Conservation (phyloP, 1,140 invertebrate genomes). For the Pentalonia nigronervosa region DNA sequence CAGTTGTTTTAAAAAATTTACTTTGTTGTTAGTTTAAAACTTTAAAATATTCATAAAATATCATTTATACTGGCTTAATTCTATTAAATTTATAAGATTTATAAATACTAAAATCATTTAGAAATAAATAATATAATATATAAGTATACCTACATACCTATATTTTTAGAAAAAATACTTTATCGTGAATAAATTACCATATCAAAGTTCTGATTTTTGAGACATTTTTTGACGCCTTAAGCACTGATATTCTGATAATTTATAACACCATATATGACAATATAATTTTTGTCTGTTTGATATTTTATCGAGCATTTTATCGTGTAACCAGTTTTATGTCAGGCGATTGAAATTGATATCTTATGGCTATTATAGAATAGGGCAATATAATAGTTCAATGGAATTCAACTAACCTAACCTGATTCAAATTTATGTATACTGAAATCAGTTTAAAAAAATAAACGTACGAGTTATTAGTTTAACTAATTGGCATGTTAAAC, state of each 20-base stretch:
- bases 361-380: background rate
- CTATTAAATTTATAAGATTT: background rate
- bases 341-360: background rate
- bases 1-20: background rate
- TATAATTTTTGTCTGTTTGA: background rate
- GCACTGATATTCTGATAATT: background rate
- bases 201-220: constrained; percentile 1
- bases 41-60: background rate
- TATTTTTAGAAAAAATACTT: background rate
- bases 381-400: background rate
- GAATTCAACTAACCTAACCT: background rate
- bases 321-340: background rate
- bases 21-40: background rate
- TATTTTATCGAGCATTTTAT: background rate
- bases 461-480: background rate
- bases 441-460: background rate
- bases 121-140: background rate
- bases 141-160: no score
- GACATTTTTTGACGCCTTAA: background rate
- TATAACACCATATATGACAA: background rate
- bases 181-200: background rate
- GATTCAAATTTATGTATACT: background rate
- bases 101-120: background rate
- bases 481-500: background rate
- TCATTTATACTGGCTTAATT: background rate